Evolutionary conservation across 2,797 vertebrate species (phyloP), one percentile per base, ranked within the genome.

Genomic region (Dermochelys coriacea): DNA sequence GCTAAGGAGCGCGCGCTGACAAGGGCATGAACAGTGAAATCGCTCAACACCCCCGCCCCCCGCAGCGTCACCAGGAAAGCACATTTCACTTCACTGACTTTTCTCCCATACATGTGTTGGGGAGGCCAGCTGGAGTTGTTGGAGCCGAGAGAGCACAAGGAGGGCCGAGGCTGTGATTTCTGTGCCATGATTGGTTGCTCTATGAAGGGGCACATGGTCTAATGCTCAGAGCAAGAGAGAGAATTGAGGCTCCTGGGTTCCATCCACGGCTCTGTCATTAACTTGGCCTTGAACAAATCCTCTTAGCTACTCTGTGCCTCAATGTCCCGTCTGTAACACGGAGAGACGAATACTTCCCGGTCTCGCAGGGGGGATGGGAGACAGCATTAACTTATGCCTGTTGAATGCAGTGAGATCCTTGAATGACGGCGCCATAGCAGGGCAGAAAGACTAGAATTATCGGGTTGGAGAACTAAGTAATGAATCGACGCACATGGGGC

Each of bases 21-120:
- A 4, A 8, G 2, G 18, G 68, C 61, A 9, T n/a, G 34, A 34
- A 9, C 8, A 19, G 61, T 21, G 51, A 6, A 0, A 5, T 11
- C 27, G 74, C 84, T 11, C 10, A 34, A 16, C 21, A 12, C 52
- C 78, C 34, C 78, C 4, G 3, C 78, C 34, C 34, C 68, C 15
- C 7, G 12, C 21, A n/a, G 21, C 34, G 16, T 15, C 9, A 5
- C 21, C 59, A 68, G 8, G 11, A 29, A 55, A 27, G 41, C 37
- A 54, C 8, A 12, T 52, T 34, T 51, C 34, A 27, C n/a, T 68
- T 21, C n/a, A 23, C 23, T 12, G 12, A 71, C n/a, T 41, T 54
- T 41, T 37, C 79, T 37, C 51, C 79, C 31, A 50, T 27, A 34
- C 34, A 25, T 6, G 5, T 9, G 51, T 14, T 52, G 34, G 8